phyloP scores from a whole-genome alignment of 2,888 invertebrate genomes.

The Beris morrisii region DNA sequence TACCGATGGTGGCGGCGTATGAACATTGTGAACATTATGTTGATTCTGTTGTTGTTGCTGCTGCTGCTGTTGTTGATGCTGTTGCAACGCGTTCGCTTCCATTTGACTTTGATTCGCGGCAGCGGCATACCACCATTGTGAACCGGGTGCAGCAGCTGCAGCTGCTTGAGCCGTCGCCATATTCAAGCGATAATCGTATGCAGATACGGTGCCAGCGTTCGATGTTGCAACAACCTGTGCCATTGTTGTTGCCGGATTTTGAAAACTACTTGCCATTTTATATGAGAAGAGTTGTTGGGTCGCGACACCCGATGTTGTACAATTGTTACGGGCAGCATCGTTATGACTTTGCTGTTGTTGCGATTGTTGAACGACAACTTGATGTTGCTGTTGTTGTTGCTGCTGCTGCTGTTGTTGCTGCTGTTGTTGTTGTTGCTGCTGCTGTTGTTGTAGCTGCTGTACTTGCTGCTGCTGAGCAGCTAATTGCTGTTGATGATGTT shows the following conservation, averaged over 20 bases:
- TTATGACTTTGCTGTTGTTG: conserved; percentile 58
- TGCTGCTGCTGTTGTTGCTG: conserved; percentile 58
- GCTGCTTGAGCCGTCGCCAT: conserved; percentile 59
- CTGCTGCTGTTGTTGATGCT: conserved; percentile 57
- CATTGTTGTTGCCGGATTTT: conserved; percentile 69
- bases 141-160: conserved; percentile 58
- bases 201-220: conserved; percentile 62
- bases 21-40: conserved; percentile 51
- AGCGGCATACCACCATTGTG: conserved; percentile 78
- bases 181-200: conserved; percentile 76
- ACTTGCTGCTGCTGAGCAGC: conserved; percentile 51
- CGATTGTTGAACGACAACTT: conserved; percentile 57
- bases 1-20: conserved; percentile 56
- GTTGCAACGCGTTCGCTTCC: conserved; percentile 61
- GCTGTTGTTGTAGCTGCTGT: conserved; percentile 45
- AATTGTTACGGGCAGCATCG: conserved; percentile 61
- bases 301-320: conserved; percentile 62
- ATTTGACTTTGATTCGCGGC: conserved; percentile 60
- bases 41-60: conserved; percentile 55
- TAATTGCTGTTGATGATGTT: conserved; percentile 60
- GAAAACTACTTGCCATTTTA: conserved; percentile 84
- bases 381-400: conserved; percentile 57
- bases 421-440: conserved; percentile 48
- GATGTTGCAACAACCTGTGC: conserved; percentile 66
- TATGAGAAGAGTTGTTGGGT: conserved; percentile 80